Conservation (phyloP, 2,113 vertebrate species). For the Syrrhaptes paradoxus region DNA sequence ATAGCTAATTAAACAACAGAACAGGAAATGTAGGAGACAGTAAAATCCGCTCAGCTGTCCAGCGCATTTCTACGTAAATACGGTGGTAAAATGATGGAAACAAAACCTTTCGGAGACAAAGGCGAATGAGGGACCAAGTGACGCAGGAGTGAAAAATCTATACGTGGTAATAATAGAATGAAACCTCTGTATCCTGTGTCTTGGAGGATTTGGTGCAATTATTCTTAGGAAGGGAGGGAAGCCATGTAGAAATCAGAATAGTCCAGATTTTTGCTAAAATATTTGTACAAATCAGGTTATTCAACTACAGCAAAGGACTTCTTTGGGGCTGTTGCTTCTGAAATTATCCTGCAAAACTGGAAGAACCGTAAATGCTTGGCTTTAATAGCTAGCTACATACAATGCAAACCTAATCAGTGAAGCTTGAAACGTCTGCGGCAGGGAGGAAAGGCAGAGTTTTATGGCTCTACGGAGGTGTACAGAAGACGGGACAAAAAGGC, state of each 20-base stretch:
- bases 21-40: slow-evolving; percentile 39
- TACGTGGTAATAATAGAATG: neutral
- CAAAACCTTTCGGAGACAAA: slow-evolving; percentile 18
- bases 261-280: slow-evolving; percentile 39
- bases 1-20: slow-evolving; percentile 30
- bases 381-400: slow-evolving; percentile 47
- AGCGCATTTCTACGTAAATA: neutral
- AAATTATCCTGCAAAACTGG: slow-evolving; percentile 67
- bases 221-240: slow-evolving; percentile 3
- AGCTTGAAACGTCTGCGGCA: slow-evolving; percentile 44
- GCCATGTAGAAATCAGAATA: neutral
- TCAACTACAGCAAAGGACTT: slow-evolving; percentile 19
- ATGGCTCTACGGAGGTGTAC: neutral
- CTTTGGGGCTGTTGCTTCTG: slow-evolving; percentile 14
- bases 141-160: slow-evolving; percentile 3
- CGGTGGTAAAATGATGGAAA: slow-evolving; percentile 29
- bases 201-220: slow-evolving; percentile 14
- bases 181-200: slow-evolving; percentile 31
- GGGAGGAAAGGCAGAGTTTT: slow-evolving; percentile 41
- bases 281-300: slow-evolving; percentile 55
- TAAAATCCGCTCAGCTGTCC: slow-evolving; percentile 33
- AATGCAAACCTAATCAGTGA: slow-evolving; percentile 57
- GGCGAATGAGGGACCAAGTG: neutral
- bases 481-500: neutral
- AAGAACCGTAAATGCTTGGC: slow-evolving; percentile 51